Percentiles rank a stretch among this genome's conserved stretches.
Evolutionary conservation across 2,113 vertebrate species (phyloP).

Genomic region (Trichechus manatus): DNA sequence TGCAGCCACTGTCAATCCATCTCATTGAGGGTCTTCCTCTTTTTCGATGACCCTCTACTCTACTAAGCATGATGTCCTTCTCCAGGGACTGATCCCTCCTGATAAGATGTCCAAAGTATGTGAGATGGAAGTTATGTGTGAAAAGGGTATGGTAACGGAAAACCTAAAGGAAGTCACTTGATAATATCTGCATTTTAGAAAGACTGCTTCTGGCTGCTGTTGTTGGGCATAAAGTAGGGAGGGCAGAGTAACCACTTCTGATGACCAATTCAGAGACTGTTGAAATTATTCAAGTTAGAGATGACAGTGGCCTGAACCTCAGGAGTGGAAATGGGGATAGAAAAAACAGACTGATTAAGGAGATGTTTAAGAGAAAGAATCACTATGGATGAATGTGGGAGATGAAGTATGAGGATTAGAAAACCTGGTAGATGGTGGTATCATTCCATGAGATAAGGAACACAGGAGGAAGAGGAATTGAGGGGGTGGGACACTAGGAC

Average conservation of each 20-base stretch:
- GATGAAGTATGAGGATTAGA: not conserved
- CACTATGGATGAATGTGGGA: not conserved
- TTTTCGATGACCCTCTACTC: no score
- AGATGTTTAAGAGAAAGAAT: not conserved
- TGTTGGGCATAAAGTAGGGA: not conserved
- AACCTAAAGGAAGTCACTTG: not conserved
- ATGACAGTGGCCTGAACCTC: not conserved
- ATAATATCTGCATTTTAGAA: not conserved
- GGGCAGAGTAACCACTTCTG: not conserved
- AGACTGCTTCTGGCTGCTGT: not conserved
- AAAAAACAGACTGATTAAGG: not conserved
- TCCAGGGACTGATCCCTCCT: no score
- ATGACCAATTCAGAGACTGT: not conserved
- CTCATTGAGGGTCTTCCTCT: no score
- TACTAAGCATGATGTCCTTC: no score
- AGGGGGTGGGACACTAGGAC: not conserved
- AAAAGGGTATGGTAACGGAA: not conserved
- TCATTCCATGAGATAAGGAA: not conserved
- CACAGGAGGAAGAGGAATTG: not conserved
- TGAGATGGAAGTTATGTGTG: not conserved
- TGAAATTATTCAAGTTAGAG: not conserved
- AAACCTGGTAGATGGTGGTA: not conserved
- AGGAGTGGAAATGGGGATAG: not conserved
- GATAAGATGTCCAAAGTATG: no score
- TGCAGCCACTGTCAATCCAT: no score